phyloP scores from a whole-genome alignment of 2,113 vertebrate genomes.

The Halcyon senegalensis region DNA sequence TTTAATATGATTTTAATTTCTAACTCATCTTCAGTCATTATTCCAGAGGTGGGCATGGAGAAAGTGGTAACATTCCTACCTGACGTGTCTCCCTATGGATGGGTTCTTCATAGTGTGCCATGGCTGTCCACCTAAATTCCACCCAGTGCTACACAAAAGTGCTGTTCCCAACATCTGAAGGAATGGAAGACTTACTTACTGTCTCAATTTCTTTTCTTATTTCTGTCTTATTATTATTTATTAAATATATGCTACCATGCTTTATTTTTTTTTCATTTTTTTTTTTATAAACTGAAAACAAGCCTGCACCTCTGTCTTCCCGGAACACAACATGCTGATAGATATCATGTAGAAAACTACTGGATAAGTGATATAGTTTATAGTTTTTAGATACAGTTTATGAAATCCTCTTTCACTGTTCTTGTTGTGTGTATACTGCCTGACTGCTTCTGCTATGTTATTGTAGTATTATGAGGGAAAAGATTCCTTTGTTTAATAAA shows the following conservation, averaged over 20 bases:
- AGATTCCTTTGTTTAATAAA: background rate
- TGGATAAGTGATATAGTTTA: background rate
- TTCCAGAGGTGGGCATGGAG: no score
- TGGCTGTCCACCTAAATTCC: background rate
- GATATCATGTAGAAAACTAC: background rate
- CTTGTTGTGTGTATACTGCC: background rate
- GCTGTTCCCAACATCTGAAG: background rate
- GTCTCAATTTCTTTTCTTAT: background rate
- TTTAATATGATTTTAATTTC: no score
- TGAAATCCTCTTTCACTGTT: background rate
- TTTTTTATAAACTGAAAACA: background rate
- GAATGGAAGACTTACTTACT: background rate
- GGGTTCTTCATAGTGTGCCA: rapidly evolving
- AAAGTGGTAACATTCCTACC: background rate
- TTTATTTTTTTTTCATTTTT: background rate
- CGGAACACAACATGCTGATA: background rate
- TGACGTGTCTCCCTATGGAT: background rate
- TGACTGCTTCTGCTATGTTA: background rate
- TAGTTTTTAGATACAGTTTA: background rate
- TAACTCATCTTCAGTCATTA: no score
- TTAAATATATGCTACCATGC: background rate
- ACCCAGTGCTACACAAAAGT: background rate
- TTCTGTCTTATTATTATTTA: background rate
- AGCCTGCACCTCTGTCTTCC: background rate
- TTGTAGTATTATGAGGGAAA: background rate